Conservation (phyloP, 2,113 vertebrate genomes). For the Eublepharis macularius region DNA sequence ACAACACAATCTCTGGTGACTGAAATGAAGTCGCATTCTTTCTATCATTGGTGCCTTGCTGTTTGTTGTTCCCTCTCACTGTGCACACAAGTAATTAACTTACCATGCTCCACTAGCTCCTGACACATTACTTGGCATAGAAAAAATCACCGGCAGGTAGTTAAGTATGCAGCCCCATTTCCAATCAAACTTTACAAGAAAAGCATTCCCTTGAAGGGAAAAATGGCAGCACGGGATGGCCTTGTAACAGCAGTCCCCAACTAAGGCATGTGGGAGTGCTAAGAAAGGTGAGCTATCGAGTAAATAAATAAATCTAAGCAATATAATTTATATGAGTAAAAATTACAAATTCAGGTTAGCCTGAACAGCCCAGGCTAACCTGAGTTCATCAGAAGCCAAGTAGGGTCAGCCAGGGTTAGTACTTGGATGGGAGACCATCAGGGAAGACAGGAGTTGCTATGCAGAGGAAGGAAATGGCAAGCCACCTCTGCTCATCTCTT, state of each 20-base stretch:
- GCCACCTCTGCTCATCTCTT: too few species aligned
- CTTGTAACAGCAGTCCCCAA: background rate
- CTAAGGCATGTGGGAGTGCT: background rate
- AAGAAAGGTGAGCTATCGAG: too few species aligned
- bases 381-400: too few species aligned
- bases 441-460: too few species aligned
- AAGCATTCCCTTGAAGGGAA: conserved; percentile 32
- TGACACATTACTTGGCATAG: conserved; percentile 64
- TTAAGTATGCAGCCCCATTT: conserved; percentile 69
- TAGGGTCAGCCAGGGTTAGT: too few species aligned
- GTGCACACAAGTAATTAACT: conserved; percentile 75
- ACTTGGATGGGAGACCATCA: too few species aligned
- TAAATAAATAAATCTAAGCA: too few species aligned
- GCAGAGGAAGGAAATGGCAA: too few species aligned
- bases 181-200: conserved; percentile 61
- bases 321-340: too few species aligned
- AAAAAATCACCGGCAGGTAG: conserved; percentile 65
- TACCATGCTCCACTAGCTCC: conserved; percentile 65
- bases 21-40: conserved; percentile 67
- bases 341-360: too few species aligned
- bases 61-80: conserved; percentile 67
- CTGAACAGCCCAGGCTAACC: too few species aligned
- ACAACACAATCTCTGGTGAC: conserved; percentile 60
- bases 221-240: background rate
- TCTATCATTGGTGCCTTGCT: conserved; percentile 56